Percentiles rank a stretch among this genome's conserved stretches.
These are phyloP conservation scores for Brachyistius frenatus DNA, from an alignment of 2,113 vertebrate species.

Conservation along the genomic window DNA sequence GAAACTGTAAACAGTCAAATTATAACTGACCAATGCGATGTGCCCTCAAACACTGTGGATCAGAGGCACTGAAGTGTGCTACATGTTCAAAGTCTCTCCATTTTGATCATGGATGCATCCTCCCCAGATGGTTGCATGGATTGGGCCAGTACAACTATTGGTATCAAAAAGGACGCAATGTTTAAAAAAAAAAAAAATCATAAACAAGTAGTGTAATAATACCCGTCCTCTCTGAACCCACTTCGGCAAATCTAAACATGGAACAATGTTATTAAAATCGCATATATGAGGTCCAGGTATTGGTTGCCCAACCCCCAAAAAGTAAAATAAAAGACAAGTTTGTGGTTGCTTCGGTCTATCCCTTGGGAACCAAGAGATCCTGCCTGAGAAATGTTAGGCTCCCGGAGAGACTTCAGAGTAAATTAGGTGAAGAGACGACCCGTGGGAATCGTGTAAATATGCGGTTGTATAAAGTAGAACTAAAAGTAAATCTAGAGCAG, in stretches of 20 bases:
- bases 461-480: conserved; percentile 64
- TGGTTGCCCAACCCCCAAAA: conserved; percentile 37
- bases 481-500: conserved; percentile 76
- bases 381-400: conserved; percentile 61
- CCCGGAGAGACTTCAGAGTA: conserved; percentile 66
- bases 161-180: not conserved
- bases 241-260: not conserved
- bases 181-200: not conserved
- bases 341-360: conserved; percentile 58
- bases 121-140: not conserved
- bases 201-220: not conserved
- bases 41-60: not conserved
- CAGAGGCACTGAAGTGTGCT: not conserved
- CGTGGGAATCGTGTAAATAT: conserved; percentile 69
- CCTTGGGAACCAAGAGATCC: conserved; percentile 56
- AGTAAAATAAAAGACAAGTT: conserved; percentile 56
- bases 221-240: not conserved
- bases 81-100: not conserved
- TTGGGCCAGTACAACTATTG: not conserved
- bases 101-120: conserved; percentile 5
- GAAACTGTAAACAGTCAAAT: not conserved
- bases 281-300: conserved; percentile 15
- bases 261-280: conserved; percentile 4
- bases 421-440: conserved; percentile 70
- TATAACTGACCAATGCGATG: not conserved